Evolutionary conservation across 2,113 vertebrate species (phyloP).

Genomic region (Peromyscus polionotus): DNA sequence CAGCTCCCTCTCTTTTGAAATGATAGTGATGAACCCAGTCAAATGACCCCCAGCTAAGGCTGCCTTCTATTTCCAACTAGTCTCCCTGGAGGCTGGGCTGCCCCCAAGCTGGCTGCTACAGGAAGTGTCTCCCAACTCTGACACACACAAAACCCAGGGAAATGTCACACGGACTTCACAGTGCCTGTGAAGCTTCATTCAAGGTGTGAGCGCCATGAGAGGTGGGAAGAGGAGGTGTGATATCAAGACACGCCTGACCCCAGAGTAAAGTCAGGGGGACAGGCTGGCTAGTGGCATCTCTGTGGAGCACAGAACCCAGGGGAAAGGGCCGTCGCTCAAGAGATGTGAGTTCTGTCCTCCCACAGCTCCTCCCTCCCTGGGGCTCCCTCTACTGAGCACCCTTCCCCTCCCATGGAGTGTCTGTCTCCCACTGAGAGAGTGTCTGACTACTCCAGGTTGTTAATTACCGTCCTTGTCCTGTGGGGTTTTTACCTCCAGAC

Average conservation of each 20-base stretch:
- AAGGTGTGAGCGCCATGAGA: neutral
- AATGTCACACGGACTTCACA: neutral
- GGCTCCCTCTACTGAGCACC: neutral
- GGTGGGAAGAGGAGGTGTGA: neutral
- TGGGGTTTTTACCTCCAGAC: neutral
- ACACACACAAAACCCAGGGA: neutral
- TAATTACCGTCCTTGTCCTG: constrained; percentile 32
- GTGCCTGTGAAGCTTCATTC: neutral
- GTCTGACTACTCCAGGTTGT: neutral
- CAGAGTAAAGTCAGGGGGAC: neutral
- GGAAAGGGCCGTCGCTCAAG: neutral
- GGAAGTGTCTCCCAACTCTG: neutral
- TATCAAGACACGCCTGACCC: neutral
- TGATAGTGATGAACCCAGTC: neutral
- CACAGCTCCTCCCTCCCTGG: neutral
- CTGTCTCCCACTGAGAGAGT: neutral
- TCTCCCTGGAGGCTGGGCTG: neutral
- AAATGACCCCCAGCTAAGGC: fast-evolving
- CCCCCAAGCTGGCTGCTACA: neutral
- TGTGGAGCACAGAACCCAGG: neutral
- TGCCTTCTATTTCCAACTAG: neutral
- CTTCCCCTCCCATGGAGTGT: neutral
- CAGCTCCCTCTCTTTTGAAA: neutral
- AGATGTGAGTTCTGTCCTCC: neutral
- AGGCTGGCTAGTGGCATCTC: neutral